Conservation (phyloP, 2,888 invertebrate genomes). For the Leptinotarsa haldemani region DNA sequence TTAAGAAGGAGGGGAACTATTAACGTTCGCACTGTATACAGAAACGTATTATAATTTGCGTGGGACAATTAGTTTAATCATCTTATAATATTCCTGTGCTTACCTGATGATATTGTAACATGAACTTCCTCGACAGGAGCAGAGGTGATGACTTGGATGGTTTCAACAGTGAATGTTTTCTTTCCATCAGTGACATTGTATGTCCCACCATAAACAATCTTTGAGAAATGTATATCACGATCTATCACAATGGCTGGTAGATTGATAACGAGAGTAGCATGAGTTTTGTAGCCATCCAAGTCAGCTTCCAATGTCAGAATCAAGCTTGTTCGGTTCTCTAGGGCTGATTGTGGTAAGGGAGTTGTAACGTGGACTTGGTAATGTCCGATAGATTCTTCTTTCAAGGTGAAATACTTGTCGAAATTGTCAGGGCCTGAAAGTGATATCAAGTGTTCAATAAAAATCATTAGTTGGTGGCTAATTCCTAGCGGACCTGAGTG, state of each 20-base stretch:
- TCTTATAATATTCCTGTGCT: not conserved
- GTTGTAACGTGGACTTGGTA: slow-evolving; percentile 30
- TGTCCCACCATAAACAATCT: slow-evolving; percentile 39
- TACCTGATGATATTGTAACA: slow-evolving; percentile 34
- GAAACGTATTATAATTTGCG: too few species aligned
- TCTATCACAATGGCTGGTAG: slow-evolving; percentile 31
- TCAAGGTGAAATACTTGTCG: slow-evolving; percentile 27
- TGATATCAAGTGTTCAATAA: not conserved
- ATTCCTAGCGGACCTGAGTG: too few species aligned
- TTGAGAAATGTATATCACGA: slow-evolving; percentile 28
- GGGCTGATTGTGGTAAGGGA: slow-evolving; percentile 33
- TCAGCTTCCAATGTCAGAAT: slow-evolving; percentile 39
- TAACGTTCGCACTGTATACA: too few species aligned
- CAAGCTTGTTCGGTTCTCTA: slow-evolving; percentile 35
- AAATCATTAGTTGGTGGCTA: not conserved
- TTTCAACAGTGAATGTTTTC: slow-evolving; percentile 22
- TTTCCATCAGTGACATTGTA: slow-evolving; percentile 38
- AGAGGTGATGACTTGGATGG: slow-evolving; percentile 35
- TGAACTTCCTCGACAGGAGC: slow-evolving; percentile 20
- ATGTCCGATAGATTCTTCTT: not conserved
- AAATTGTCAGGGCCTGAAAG: slow-evolving; percentile 20
- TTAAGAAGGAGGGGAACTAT: too few species aligned
- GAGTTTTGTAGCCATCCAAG: slow-evolving; percentile 29
- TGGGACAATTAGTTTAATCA: too few species aligned
- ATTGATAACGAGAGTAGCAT: slow-evolving; percentile 44